phyloP scores from a whole-genome alignment of 2,888 invertebrate genomes.

The Watsonalla binaria region DNA sequence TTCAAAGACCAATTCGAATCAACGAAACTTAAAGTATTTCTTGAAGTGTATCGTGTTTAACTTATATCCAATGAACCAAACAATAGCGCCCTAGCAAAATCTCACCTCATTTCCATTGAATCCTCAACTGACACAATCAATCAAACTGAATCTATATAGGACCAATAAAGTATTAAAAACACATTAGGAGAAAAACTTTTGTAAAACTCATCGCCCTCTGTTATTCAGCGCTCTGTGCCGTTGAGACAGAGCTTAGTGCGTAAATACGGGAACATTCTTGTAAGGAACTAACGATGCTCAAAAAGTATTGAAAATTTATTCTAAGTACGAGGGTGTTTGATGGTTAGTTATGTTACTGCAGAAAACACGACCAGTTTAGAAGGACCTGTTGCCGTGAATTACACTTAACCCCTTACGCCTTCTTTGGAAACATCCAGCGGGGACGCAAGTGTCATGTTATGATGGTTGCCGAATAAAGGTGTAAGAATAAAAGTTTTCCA shows the following conservation, averaged over 20 bases:
- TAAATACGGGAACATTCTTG: slow-evolving; percentile 52
- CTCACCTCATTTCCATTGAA: background rate
- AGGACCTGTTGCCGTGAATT: slow-evolving; percentile 20
- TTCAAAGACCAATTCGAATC: no score
- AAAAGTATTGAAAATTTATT: slow-evolving; percentile 75
- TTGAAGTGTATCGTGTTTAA: no score
- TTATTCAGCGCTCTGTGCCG: slow-evolving; percentile 14
- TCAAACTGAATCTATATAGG: slow-evolving; percentile 40
- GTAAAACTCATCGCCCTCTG: slow-evolving; percentile 25
- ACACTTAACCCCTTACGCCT: background rate
- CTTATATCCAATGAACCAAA: background rate
- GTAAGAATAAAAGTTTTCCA: slow-evolving; percentile 49
- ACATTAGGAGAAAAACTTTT: slow-evolving; percentile 53
- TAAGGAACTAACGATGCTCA: slow-evolving; percentile 67
- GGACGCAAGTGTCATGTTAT: slow-evolving; percentile 23
- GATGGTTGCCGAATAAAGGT: slow-evolving; percentile 34
- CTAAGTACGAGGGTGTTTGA: slow-evolving; percentile 65
- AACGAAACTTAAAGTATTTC: no score
- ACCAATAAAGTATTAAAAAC: slow-evolving; percentile 62
- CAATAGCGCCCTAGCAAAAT: background rate
- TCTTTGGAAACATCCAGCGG: slow-evolving; percentile 6
- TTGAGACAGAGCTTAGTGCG: slow-evolving; percentile 38
- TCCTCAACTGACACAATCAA: slow-evolving; percentile 26
- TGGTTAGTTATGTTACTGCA: slow-evolving; percentile 67
- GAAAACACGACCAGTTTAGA: slow-evolving; percentile 34